Conservation (phyloP, 2,888 invertebrate genomes). For the Papilio demoleus region DNA sequence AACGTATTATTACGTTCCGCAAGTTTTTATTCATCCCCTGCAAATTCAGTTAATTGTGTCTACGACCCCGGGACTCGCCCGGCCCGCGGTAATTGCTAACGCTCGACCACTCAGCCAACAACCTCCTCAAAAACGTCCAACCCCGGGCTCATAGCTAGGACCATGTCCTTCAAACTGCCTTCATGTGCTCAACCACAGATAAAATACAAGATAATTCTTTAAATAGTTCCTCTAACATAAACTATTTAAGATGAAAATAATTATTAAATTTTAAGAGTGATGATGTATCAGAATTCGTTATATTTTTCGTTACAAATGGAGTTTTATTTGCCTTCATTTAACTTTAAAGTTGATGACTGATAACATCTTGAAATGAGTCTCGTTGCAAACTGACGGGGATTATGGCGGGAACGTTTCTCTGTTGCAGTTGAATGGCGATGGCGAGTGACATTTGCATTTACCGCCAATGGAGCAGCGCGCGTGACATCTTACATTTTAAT, state of each 20-base stretch:
- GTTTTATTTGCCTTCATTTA: not conserved
- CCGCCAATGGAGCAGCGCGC: slow-evolving; percentile 58
- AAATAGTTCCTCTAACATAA: no score
- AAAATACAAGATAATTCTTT: no score
- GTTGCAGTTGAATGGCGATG: slow-evolving; percentile 26
- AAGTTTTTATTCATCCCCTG: slow-evolving; percentile 66
- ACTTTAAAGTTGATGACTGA: slow-evolving; percentile 3
- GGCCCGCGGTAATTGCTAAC: slow-evolving; percentile 65
- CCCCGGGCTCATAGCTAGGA: slow-evolving; percentile 7
- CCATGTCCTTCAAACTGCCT: slow-evolving; percentile 33
- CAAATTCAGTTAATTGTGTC: slow-evolving; percentile 79
- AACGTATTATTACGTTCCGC: slow-evolving; percentile 51
- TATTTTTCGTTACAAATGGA: not conserved
- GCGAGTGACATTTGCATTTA: slow-evolving; percentile 57
- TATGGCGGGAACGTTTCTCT: slow-evolving; percentile 48
- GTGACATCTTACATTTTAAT: slow-evolving; percentile 79
- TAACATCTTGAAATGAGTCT: slow-evolving; percentile 9
- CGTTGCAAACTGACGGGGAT: slow-evolving; percentile 25
- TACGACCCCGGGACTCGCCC: slow-evolving; percentile 65
- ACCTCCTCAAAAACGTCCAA: slow-evolving; percentile 7
- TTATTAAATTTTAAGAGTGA: no score
- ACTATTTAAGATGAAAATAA: no score
- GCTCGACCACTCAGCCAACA: slow-evolving; percentile 48
- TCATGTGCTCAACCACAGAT: no score
- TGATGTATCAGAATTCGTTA: no score